Evolutionary conservation across 2,797 vertebrate genomes (phyloP).

Genomic region (Tadarida brasiliensis): DNA sequence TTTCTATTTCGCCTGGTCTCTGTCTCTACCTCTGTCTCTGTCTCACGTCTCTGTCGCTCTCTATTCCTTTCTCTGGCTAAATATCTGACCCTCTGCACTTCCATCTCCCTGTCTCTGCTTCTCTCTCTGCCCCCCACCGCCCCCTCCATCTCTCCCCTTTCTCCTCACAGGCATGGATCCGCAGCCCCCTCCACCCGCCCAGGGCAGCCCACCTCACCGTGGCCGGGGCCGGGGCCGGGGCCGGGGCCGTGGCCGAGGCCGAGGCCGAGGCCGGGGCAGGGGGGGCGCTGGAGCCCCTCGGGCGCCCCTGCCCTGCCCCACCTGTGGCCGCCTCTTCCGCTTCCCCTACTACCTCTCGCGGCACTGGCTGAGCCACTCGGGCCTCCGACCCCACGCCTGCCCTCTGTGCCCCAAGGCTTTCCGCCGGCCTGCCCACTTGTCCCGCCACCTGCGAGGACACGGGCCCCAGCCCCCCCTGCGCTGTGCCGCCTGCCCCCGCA

Average conservation of each 20-base stretch:
- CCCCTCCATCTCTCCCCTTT: constrained; percentile 72
- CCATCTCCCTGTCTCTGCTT: not conserved
- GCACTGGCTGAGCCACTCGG: constrained; percentile 81
- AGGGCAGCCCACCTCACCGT: constrained; percentile 85
- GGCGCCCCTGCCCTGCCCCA: constrained; percentile 76
- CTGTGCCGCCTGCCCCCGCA: constrained; percentile 78
- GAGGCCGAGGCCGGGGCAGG: constrained; percentile 56
- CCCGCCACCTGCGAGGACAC: constrained; percentile 79
- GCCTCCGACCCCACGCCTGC: constrained; percentile 79
- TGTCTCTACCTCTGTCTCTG: not conserved
- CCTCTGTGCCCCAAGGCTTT: constrained; percentile 82
- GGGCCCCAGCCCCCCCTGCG: constrained; percentile 77
- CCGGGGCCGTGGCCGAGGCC: constrained; percentile 83
- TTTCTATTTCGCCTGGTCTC: not conserved
- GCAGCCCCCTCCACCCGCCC: constrained; percentile 89
- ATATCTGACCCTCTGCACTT: not conserved
- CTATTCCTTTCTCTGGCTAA: constrained; percentile 81
- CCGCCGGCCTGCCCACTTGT: constrained; percentile 77
- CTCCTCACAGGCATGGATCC: constrained; percentile 83
- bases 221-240: constrained; percentile 87
- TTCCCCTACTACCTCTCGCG: constrained; percentile 83
- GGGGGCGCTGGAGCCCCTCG: constrained; percentile 62
- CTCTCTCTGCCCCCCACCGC: not conserved
- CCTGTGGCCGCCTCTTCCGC: constrained; percentile 82
- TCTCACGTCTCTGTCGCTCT: constrained; percentile 79